Conservation (phyloP, 2,888 invertebrate genomes). For the Leptinotarsa rubiginosa region DNA sequence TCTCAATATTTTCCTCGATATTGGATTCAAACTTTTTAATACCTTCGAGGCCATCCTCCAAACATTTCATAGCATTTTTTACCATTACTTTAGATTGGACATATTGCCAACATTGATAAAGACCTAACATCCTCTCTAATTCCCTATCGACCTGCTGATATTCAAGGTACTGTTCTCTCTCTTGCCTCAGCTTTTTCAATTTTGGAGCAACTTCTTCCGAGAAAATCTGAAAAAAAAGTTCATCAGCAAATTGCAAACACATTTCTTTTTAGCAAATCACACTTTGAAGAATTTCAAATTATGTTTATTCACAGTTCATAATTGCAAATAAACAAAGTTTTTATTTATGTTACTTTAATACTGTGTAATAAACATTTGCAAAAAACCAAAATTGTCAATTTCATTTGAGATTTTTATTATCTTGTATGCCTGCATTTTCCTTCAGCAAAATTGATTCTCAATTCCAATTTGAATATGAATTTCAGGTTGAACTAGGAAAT, state of each 20-base stretch:
- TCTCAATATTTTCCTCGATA: constrained; percentile 69
- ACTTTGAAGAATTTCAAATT: too few species aligned
- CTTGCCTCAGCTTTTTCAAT: constrained; percentile 85
- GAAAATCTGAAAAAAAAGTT: constrained; percentile 69
- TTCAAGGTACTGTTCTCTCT: constrained; percentile 86
- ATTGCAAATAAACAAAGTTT: too few species aligned
- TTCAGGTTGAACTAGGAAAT: too few species aligned
- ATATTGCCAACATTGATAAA: constrained; percentile 81
- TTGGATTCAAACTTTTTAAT: constrained; percentile 63
- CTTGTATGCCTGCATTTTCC: too few species aligned
- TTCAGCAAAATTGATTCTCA: too few species aligned
- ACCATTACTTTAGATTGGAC: constrained; percentile 61
- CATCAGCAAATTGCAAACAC: not conserved
- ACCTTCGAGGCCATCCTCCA: constrained; percentile 54
- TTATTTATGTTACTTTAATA: too few species aligned
- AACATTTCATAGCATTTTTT: constrained; percentile 53
- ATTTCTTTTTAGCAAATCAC: too few species aligned
- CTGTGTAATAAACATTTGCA: too few species aligned
- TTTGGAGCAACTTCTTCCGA: constrained; percentile 92
- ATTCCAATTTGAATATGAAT: too few species aligned
- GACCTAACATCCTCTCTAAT: constrained; percentile 81
- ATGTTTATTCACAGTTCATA: too few species aligned
- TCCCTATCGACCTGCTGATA: constrained; percentile 89
- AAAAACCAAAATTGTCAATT: too few species aligned
- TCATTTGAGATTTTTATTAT: too few species aligned